Base-by-base conservation (phyloP, 2,888 invertebrate genomes). In the Campoplex capitator region DNA sequence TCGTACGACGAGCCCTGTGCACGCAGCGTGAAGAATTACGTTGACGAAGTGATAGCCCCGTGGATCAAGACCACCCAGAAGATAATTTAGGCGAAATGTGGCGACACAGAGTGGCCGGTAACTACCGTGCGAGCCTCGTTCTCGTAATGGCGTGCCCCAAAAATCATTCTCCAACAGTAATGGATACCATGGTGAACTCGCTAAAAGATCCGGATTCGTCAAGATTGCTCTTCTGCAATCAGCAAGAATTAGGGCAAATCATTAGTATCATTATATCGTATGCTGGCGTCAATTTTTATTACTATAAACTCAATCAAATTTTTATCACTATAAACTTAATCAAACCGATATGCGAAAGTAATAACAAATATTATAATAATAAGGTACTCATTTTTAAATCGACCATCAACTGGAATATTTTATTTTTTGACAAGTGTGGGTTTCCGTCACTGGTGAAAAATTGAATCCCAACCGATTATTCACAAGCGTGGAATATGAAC, bases 111-210 rank as follows among this genome's bases (percentile, higher is more conserved):
- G 95, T 76, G 99, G 99, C 54, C 99, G 96, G 95, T 99, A 99
- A 82, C 99, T 99, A 92, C 99, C 99, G 95, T 99, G 99, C 18
- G 99, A 99, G 77, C 99, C 99, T 89, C 97, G 96, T 95, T 98
- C 98, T 90, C 96, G 96, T 91, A 99, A 95, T 85, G 99, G 98
- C 65, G 99, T 99, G 75, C 99, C 99, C 99, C 99, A 99, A 95
- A 99, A 99, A 95, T 99, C 99, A 95, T 99, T 97, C 94, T 96
- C 96, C 93, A 99, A 97, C 91, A 99, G 96, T 91, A 99, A 96
- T 90, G 97, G 96, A 91, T 96, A 96, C 96, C 98, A 96, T 85
- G 98, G 97, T 87, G 98, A 97, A 91, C 96, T 97, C 88, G 98
- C 97, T 92, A 97, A 96, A 92, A 99, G 96, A 95, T 99, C 99